These are phyloP conservation scores for Cheilosia soror DNA, from an alignment of 2,888 invertebrate genomes.

Conservation along the genomic window DNA sequence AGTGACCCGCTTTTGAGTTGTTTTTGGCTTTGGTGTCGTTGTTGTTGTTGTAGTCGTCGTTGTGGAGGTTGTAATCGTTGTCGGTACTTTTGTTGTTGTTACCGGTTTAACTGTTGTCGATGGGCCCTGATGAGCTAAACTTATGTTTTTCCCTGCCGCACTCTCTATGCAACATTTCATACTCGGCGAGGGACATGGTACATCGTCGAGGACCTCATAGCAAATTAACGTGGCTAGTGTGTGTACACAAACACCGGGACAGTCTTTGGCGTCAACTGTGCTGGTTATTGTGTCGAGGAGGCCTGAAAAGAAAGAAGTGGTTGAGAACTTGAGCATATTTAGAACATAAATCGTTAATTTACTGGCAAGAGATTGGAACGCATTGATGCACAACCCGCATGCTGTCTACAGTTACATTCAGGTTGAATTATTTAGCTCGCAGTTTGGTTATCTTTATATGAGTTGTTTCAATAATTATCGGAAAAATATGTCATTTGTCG, in stretches of 20 bases:
- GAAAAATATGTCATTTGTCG: too few species aligned
- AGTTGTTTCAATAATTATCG: too few species aligned
- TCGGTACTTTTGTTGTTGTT: constrained; percentile 76
- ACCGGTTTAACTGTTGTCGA: constrained; percentile 76
- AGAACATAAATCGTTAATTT: too few species aligned
- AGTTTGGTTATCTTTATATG: too few species aligned
- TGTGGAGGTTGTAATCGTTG: constrained; percentile 77
- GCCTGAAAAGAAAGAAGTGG: constrained; percentile 84
- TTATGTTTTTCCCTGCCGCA: constrained; percentile 85
- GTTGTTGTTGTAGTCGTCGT: constrained; percentile 81
- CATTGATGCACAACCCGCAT: too few species aligned
- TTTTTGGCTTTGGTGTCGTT: constrained; percentile 79
- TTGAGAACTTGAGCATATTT: not conserved
- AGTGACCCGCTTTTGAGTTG: constrained; percentile 70
- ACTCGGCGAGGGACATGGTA: constrained; percentile 90
- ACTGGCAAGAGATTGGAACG: too few species aligned
- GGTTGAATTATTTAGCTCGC: too few species aligned
- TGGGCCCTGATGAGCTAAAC: constrained; percentile 68
- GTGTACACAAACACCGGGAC: constrained; percentile 95
- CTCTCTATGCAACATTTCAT: constrained; percentile 94
- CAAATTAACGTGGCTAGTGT: constrained; percentile 93
- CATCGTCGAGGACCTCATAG: constrained; percentile 92
- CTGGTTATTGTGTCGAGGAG: constrained; percentile 93
- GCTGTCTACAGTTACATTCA: too few species aligned
- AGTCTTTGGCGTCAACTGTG: constrained; percentile 93